Percentiles rank a stretch among this genome's conserved stretches.
phyloP scores from a whole-genome alignment of 2,888 invertebrate species.

The Zaprionus bogoriensis region DNA sequence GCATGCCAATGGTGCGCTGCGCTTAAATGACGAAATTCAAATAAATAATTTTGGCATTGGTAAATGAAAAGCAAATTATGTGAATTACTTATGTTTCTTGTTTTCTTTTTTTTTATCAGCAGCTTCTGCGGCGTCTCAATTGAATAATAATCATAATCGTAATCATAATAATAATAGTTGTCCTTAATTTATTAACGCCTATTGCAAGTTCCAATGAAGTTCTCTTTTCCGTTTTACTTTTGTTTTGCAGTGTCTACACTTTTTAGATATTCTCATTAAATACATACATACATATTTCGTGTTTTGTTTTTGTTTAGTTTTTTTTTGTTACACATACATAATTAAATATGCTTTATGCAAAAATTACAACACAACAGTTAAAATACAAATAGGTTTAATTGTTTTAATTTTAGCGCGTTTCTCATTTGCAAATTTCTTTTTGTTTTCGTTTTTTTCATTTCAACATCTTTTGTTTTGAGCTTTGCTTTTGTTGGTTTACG shows the following conservation, averaged over 20 bases:
- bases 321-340: conserved; percentile 72
- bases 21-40: conserved; percentile 39
- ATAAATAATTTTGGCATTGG: conserved; percentile 54
- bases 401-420: conserved; percentile 51
- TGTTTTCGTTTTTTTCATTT: conserved; percentile 21
- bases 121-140: conserved; percentile 61
- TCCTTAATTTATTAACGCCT: conserved; percentile 44
- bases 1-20: conserved; percentile 44
- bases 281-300: conserved; percentile 53
- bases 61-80: conserved; percentile 53
- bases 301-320: conserved; percentile 31
- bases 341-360: conserved; percentile 73
- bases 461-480: conserved; percentile 60
- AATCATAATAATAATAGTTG: conserved; percentile 4
- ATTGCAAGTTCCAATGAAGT: conserved; percentile 49
- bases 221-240: conserved; percentile 34
- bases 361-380: conserved; percentile 79
- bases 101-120: conserved; percentile 40
- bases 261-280: conserved; percentile 52
- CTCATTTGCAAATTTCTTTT: conserved; percentile 51
- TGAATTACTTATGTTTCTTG: conserved; percentile 31
- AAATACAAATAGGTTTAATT: conserved; percentile 68
- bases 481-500: conserved; percentile 60
- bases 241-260: conserved; percentile 61
- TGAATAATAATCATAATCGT: conserved; percentile 35